phyloP scores from a whole-genome alignment of 2,888 invertebrate species.

The Meteorus colon region DNA sequence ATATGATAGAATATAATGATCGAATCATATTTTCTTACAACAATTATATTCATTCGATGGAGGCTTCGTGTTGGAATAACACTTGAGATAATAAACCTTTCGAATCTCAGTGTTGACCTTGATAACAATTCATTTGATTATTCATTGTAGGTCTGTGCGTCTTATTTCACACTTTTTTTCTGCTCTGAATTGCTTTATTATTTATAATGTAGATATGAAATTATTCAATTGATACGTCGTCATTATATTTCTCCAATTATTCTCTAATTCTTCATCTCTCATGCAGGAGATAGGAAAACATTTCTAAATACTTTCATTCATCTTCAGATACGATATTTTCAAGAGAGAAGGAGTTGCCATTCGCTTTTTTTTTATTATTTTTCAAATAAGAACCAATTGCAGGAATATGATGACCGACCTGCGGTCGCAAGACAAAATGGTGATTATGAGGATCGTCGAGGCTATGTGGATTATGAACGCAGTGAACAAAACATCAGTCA shows the following conservation, averaged over 20 bases:
- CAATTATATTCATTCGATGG: background rate
- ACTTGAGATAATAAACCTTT: background rate
- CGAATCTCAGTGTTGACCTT: background rate
- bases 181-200: background rate
- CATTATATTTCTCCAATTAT: constrained; percentile 9
- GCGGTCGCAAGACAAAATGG: constrained; percentile 45
- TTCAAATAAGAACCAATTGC: constrained; percentile 5
- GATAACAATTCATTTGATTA: background rate
- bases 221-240: background rate
- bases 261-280: no score
- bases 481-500: constrained; percentile 55
- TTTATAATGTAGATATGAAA: background rate
- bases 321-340: background rate
- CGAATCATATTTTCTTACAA: background rate
- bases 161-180: background rate
- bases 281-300: no score
- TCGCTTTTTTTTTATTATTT: background rate
- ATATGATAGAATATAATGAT: background rate
- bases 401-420: constrained; percentile 62
- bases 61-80: background rate
- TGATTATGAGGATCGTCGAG: constrained; percentile 46
- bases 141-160: background rate
- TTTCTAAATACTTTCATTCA: no score
- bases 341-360: background rate
- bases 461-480: constrained; percentile 63